phyloP scores from a whole-genome alignment of 92 coral and sea anemone species.

The Paramuricea clavata region DNA sequence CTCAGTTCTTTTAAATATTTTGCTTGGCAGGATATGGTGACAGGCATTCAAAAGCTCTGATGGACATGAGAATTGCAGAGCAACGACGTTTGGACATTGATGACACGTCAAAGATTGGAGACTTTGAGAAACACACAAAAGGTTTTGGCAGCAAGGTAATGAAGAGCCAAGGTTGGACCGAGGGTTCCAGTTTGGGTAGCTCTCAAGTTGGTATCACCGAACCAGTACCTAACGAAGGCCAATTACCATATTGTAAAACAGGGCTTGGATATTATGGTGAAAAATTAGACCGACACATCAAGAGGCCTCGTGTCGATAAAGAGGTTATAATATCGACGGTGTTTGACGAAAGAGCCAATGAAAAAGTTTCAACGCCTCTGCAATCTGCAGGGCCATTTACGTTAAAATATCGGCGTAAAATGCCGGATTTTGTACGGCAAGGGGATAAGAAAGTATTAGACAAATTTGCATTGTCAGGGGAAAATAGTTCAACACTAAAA shows the following conservation, averaged over 20 bases:
- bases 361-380: conserved; percentile 70
- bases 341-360: conserved; percentile 79
- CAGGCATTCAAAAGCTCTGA: conserved; percentile 83
- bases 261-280: conserved; percentile 97
- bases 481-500: too few relatives aligned
- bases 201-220: conserved; percentile 85
- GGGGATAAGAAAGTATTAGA: neutral
- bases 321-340: conserved; percentile 87
- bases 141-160: conserved; percentile 91
- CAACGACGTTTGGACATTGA: conserved; percentile 79
- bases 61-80: conserved; percentile 85
- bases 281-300: conserved; percentile 80
- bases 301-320: conserved; percentile 83
- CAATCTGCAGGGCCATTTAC: conserved; percentile 84
- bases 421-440: conserved; percentile 78
- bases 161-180: conserved; percentile 93
- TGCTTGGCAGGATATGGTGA: conserved; percentile 83
- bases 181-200: conserved; percentile 87
- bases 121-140: conserved; percentile 90
- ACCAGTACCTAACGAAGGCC: conserved; percentile 91
- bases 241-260: conserved; percentile 84
- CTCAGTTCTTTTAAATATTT: neutral
- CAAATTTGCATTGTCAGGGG: too few relatives aligned
- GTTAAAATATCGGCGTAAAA: conserved; percentile 77
- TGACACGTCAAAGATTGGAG: conserved; percentile 81